Conservation (phyloP, 1,140 invertebrate species). For the Temnothorax nylanderi region DNA sequence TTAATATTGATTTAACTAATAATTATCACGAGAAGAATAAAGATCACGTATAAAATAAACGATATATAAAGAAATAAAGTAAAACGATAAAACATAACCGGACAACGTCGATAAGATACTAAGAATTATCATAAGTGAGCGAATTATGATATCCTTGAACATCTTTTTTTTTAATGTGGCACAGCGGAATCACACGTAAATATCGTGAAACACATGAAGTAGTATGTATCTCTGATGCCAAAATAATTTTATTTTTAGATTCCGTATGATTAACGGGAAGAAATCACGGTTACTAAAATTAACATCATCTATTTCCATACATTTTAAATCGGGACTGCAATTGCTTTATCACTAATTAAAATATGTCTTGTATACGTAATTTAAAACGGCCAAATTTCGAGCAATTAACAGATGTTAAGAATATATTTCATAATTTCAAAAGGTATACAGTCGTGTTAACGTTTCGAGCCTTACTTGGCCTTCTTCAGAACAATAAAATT, state of each 20-base stretch:
- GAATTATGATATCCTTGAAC: not conserved
- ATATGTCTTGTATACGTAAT: not conserved
- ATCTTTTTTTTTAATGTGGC: not conserved
- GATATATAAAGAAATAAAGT: not conserved
- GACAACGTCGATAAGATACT: not conserved
- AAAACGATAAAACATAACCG: not conserved
- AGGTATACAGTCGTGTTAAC: too few species aligned
- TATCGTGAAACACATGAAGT: not conserved
- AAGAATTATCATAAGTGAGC: not conserved
- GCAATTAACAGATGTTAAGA: too few species aligned
- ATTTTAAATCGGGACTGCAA: not conserved
- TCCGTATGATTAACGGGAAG: not conserved
- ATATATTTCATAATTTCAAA: too few species aligned
- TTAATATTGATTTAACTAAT: not conserved
- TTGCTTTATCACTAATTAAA: not conserved
- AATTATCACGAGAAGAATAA: not conserved
- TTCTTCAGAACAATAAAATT: too few species aligned
- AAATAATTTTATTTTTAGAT: constrained; percentile 36
- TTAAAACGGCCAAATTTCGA: too few species aligned
- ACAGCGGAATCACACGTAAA: not conserved
- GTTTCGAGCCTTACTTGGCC: too few species aligned
- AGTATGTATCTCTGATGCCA: constrained; percentile 1
- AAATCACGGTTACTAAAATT: constrained; percentile 1
- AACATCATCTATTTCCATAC: not conserved
- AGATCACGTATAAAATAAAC: not conserved